These are phyloP conservation scores for Baryphthengus martii DNA, from an alignment of 2,113 vertebrate species.

Conservation along the genomic window DNA sequence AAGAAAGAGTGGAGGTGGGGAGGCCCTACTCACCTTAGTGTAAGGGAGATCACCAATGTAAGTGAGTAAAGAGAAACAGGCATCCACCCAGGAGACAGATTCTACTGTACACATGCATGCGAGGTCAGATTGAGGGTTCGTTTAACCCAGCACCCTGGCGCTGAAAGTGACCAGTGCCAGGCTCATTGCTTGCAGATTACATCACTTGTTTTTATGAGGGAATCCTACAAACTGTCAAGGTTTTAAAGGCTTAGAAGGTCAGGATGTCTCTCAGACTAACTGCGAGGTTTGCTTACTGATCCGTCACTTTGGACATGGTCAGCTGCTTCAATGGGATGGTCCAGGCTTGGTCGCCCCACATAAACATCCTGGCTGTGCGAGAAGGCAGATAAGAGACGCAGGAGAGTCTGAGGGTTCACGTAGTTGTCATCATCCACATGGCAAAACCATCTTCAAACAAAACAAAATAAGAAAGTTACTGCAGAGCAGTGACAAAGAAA, in stretches of 20 bases:
- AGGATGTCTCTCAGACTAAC: background rate
- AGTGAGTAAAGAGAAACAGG: background rate
- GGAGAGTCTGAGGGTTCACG: constrained; percentile 82
- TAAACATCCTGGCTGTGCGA: constrained; percentile 93
- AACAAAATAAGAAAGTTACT: background rate
- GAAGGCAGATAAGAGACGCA: constrained; percentile 85
- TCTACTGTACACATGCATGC: background rate
- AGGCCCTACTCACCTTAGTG: background rate
- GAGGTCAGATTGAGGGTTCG: background rate
- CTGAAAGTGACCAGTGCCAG: background rate
- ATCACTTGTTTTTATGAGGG: background rate
- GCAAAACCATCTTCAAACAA: constrained; percentile 90
- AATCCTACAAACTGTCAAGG: background rate
- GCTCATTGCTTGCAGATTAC: background rate
- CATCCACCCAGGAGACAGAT: background rate
- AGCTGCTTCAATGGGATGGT: constrained; percentile 93
- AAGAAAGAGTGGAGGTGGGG: background rate
- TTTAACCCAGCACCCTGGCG: background rate
- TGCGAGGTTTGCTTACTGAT: constrained; percentile 75
- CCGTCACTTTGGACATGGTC: constrained; percentile 89
- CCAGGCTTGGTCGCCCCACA: constrained; percentile 91
- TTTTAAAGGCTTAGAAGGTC: background rate
- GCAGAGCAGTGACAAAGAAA: background rate
- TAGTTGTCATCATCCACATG: constrained; percentile 98
- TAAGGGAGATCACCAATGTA: background rate